phyloP scores from a whole-genome alignment of 2,888 invertebrate species.

The Lasioglossum pauxillum region DNA sequence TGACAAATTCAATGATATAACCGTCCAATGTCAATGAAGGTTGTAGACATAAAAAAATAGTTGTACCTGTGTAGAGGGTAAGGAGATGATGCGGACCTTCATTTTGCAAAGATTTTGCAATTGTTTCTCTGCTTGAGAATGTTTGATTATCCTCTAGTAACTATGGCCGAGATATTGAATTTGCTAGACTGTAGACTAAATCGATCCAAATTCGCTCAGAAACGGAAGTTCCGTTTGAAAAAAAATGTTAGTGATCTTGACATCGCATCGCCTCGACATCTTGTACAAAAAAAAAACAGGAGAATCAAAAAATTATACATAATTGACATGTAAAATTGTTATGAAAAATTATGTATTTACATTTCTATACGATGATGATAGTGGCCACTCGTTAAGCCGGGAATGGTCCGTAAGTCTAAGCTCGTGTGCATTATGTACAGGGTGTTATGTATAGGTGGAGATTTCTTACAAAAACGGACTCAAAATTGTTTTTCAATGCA shows the following conservation, averaged over 20 bases:
- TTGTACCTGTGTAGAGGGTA: not conserved
- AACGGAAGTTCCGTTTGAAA: slow-evolving; percentile 2
- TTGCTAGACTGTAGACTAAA: not conserved
- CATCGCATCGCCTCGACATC: not conserved
- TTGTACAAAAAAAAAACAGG: slow-evolving; percentile 3
- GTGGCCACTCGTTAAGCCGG: not conserved
- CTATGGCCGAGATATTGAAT: not conserved
- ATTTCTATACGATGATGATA: not conserved
- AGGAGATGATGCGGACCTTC: not conserved
- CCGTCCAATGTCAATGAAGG: slow-evolving; percentile 1
- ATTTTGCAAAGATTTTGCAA: not conserved
- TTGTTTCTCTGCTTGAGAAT: not conserved
- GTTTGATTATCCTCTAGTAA: slow-evolving; percentile 4
- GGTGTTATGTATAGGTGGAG: no score
- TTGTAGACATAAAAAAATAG: slow-evolving; percentile 4
- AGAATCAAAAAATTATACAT: slow-evolving; percentile 5
- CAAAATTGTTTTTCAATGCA: no score
- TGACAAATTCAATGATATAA: slow-evolving; percentile 1
- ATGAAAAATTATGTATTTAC: not conserved
- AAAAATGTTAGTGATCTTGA: not conserved
- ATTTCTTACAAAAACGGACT: no score
- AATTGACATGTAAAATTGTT: not conserved
- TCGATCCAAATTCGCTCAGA: not conserved
- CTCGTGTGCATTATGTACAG: not conserved
- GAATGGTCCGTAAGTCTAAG: not conserved